Base-by-base conservation (phyloP, 2,888 invertebrate species). In the Mythimna ferrago region DNA sequence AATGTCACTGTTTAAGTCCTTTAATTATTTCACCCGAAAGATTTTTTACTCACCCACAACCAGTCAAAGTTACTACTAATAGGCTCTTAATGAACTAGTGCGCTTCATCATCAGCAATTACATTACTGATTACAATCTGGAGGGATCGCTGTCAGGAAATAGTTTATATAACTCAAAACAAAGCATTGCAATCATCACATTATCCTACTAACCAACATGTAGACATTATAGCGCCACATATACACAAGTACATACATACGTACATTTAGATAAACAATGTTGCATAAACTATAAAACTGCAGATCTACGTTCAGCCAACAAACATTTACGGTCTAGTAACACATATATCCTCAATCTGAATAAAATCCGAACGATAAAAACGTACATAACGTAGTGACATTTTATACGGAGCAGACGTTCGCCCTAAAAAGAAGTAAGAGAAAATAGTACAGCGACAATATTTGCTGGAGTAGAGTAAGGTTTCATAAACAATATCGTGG, bases 401-500 rank as follows among this genome's bases (percentile, higher is more conserved):
- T 82, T 83, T 76, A 71, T 83, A 62, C 64, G 35, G 41, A 80
- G 53, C 56, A 71, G 62, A 64, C 72, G 57, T 60, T 73, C 56
- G 72, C 72, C 54, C 72, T 57, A 65, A 56, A 70, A 75, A 80
- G 60, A 73, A 70, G 66, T 76, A 72, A 72, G 72, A 71, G 77
- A 67, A 76, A 81, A 86, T 84, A 79, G 84, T 84, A 79, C 67
- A 44, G 21, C 70, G 51, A 69, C 79, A 75, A 79, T 73, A 84
- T 81, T 83, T 75, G 69, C 61, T 72, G 35, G 44, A 74, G 71
- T 67, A 56, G 66, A 73, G 71, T 62, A 60, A 70, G 81, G 83
- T 73, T 76, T 68, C 70, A 81, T 74, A 83, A 83, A 86, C 81
- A 83, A 81, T 83, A 75, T 68, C 69, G 66, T 76, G 69, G 68